Conservation (phyloP, 2,113 vertebrate species). For the Laticauda colubrina region DNA sequence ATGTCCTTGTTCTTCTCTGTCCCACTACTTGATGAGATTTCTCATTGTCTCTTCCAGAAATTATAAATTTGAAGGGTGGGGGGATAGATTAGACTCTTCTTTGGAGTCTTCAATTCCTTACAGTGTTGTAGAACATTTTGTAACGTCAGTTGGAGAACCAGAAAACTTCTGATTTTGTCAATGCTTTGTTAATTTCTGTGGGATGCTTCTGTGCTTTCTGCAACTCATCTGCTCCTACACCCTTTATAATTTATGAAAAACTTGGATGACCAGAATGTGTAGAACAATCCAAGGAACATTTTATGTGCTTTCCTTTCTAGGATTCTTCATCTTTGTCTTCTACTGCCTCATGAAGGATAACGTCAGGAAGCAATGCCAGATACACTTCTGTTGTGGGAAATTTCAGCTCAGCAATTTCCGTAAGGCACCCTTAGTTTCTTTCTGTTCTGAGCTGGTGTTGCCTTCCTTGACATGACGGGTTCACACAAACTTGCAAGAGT, state of each 20-base stretch:
- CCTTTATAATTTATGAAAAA: not conserved
- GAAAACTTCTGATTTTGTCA: not conserved
- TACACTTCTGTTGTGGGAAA: conserved; percentile 74
- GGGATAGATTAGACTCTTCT: not conserved
- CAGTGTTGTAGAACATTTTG: not conserved
- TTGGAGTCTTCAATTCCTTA: not conserved
- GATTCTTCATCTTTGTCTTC: conserved; percentile 87
- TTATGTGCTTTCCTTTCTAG: conserved; percentile 53
- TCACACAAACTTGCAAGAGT: not conserved
- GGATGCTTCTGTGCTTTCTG: not conserved
- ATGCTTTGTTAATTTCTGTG: not conserved
- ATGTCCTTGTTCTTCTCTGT: not conserved
- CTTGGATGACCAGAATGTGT: not conserved
- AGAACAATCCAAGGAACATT: not conserved
- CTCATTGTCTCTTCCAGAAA: not conserved
- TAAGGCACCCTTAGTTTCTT: conserved; percentile 55
- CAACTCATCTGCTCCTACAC: not conserved
- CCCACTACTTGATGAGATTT: not conserved
- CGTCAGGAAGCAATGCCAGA: conserved; percentile 79
- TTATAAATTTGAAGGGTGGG: not conserved
- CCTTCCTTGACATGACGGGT: not conserved
- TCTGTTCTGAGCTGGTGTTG: not conserved
- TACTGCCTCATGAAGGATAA: conserved; percentile 88
- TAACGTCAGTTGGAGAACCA: not conserved
- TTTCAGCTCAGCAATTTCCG: conserved; percentile 73